Conservation (phyloP, 1,140 invertebrate genomes). For the Teleogryllus occipitalis region DNA sequence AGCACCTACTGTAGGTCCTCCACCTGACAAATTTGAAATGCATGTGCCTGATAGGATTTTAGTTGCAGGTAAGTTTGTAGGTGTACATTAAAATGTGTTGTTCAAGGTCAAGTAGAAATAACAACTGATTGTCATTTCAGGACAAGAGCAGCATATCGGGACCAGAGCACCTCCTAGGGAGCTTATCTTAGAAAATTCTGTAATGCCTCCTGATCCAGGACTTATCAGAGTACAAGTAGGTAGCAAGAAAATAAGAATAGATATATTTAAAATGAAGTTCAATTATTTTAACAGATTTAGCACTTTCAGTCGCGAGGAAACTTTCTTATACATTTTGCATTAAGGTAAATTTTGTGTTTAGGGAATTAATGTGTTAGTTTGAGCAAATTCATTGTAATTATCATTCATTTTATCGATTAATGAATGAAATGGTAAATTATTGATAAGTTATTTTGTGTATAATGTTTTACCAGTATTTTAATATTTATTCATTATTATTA, state of each 20-base stretch:
- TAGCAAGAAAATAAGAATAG: background rate
- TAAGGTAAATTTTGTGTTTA: too few species aligned
- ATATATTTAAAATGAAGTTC: background rate
- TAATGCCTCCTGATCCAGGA: slow-evolving; percentile 59
- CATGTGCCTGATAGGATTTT: slow-evolving; percentile 84
- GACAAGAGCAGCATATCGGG: slow-evolving; percentile 72
- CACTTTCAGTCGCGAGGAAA: too few species aligned
- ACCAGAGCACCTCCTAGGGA: slow-evolving; percentile 72
- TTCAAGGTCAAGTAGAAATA: background rate
- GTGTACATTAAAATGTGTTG: background rate
- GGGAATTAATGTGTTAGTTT: too few species aligned
- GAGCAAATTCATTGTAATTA: too few species aligned
- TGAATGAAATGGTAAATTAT: too few species aligned
- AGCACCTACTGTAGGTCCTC: background rate
- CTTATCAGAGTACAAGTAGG: slow-evolving; percentile 57
- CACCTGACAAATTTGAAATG: slow-evolving; percentile 71
- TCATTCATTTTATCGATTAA: too few species aligned
- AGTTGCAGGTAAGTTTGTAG: slow-evolving; percentile 50
- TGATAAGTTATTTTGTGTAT: too few species aligned
- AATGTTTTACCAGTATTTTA: too few species aligned
- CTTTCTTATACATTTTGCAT: too few species aligned
- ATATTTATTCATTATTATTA: too few species aligned
- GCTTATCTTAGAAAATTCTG: slow-evolving; percentile 72
- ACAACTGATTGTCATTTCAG: slow-evolving; percentile 30
- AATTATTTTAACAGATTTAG: background rate